Conservation (phyloP, 1,140 invertebrate genomes). For the Argopecten irradians region DNA sequence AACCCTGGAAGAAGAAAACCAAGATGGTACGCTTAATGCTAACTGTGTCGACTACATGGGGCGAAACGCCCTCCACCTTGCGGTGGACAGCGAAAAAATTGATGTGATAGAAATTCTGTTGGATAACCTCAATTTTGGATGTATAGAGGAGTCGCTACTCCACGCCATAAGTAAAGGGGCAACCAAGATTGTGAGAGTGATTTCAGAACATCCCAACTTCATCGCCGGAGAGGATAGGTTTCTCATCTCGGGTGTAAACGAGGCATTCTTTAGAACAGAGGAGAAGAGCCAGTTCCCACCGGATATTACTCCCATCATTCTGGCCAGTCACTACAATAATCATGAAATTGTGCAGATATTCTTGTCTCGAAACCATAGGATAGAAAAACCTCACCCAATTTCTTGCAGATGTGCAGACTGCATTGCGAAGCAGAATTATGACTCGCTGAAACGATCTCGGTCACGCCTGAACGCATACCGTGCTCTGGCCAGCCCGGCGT, state of each 20-base stretch:
- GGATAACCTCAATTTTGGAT: constrained; percentile 72
- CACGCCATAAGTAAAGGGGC: constrained; percentile 76
- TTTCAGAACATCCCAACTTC: constrained; percentile 75
- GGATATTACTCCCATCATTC: constrained; percentile 76
- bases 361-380: constrained; percentile 74
- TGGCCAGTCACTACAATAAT: constrained; percentile 76
- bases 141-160: constrained; percentile 75
- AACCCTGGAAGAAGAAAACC: constrained; percentile 67
- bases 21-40: constrained; percentile 66
- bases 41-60: constrained; percentile 76
- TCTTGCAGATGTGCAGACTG: constrained; percentile 81
- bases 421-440: constrained; percentile 78
- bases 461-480: constrained; percentile 76
- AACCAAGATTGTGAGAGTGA: constrained; percentile 75
- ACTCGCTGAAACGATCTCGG: constrained; percentile 72
- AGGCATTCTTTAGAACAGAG: constrained; percentile 72
- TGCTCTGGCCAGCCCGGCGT: constrained; percentile 78
- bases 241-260: constrained; percentile 69
- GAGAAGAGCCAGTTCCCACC: constrained; percentile 74
- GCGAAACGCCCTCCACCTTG: constrained; percentile 73
- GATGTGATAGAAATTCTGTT: constrained; percentile 73
- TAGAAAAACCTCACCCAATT: constrained; percentile 80
- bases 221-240: constrained; percentile 75
- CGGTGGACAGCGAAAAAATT: constrained; percentile 75
- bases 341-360: constrained; percentile 77